These are phyloP conservation scores for Patiria pectinifera DNA, from an alignment of 53 echinoderm and acorn worm species.

Conservation along the genomic window DNA sequence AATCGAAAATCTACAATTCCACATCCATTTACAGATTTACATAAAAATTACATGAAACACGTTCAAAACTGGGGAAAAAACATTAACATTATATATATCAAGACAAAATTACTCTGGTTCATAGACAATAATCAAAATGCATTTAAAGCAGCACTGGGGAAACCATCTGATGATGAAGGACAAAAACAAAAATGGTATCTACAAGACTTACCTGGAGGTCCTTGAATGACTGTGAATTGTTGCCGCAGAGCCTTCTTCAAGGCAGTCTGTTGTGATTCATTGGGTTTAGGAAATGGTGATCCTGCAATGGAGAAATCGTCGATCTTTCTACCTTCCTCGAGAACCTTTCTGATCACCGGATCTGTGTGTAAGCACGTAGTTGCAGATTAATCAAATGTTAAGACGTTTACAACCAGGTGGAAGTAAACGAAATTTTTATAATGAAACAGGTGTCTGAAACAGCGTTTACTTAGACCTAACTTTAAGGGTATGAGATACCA, in stretches of 20 bases:
- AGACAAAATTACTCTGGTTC: too few species aligned
- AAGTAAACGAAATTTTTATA: background rate
- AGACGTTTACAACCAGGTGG: background rate
- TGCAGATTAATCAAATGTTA: background rate
- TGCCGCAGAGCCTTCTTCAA: conserved; percentile 68
- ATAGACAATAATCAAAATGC: too few species aligned
- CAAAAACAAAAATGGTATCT: background rate
- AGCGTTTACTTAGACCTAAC: too few species aligned
- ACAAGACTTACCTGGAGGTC: conserved; percentile 78
- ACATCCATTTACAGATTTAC: too few species aligned
- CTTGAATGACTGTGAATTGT: too few species aligned
- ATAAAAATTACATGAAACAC: too few species aligned
- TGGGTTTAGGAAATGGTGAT: conserved; percentile 53
- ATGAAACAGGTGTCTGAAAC: too few species aligned
- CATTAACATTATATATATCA: too few species aligned
- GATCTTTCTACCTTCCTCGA: conserved; percentile 20
- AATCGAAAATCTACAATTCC: too few species aligned
- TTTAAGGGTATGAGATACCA: background rate
- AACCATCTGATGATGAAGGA: too few species aligned
- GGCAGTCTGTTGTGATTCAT: conserved; percentile 74
- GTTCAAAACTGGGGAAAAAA: too few species aligned
- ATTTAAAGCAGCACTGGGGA: too few species aligned
- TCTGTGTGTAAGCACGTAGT: background rate
- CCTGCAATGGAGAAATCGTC: conserved; percentile 11
- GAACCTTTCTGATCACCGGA: background rate